Conservation (phyloP, 1,140 invertebrate species). For the Phthorimaea operculella region DNA sequence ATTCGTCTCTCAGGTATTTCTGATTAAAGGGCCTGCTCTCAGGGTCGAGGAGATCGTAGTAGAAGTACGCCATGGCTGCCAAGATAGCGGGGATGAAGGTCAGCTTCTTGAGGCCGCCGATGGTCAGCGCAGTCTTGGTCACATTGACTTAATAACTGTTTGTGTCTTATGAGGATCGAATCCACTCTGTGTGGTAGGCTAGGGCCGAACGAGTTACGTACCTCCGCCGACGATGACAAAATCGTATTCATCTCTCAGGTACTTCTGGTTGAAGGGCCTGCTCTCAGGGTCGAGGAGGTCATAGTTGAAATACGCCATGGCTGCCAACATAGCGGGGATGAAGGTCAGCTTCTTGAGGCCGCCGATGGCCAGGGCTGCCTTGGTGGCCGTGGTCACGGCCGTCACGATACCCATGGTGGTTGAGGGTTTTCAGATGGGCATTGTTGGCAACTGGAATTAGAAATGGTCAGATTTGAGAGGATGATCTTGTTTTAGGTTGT, state of each 20-base stretch:
- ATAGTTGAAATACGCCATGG: conserved; percentile 86
- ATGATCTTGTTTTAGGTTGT: too few relatives aligned
- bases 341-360: conserved; percentile 79
- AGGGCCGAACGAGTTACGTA: too few relatives aligned
- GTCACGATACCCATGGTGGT: conserved; percentile 53
- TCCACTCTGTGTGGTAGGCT: too few relatives aligned
- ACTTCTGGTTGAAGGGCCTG: conserved; percentile 75
- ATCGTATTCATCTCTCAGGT: conserved; percentile 77
- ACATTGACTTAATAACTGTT: too few relatives aligned
- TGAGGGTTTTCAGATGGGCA: conserved; percentile 20
- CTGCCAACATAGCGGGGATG: conserved; percentile 80
- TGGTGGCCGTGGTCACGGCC: conserved; percentile 71
- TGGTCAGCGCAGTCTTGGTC: conserved; percentile 74
- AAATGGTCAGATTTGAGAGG: not conserved
- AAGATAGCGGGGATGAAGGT: conserved; percentile 82
- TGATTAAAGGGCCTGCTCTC: conserved; percentile 82
- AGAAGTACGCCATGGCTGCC: conserved; percentile 82
- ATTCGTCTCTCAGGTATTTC: conserved; percentile 72
- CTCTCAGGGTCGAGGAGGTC: conserved; percentile 88
- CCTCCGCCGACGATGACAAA: conserved; percentile 76
- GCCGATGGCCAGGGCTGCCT: conserved; percentile 74
- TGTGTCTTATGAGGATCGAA: too few relatives aligned
- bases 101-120: conserved; percentile 77
- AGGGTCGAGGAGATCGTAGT: conserved; percentile 87
- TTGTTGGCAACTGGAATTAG: conserved; percentile 37